Base-by-base conservation (phyloP, 1,140 invertebrate genomes). In the Nylanderia fulva region DNA sequence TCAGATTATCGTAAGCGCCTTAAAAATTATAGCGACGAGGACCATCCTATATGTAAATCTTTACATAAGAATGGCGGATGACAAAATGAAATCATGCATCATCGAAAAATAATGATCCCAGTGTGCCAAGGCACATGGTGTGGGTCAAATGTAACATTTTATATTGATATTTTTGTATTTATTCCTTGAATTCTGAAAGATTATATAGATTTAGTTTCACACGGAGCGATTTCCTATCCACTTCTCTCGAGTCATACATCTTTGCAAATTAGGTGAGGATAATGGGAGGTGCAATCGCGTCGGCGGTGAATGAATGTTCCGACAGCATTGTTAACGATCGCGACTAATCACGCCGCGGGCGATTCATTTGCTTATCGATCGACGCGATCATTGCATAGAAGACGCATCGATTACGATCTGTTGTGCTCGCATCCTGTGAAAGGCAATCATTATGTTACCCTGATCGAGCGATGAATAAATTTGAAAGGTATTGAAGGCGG, bases 251-350 rank as follows among this genome's bases (percentile, higher is more conserved):
- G 5, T 33, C 13, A 79, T 52, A 13, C 5, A 54, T 79, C 61
- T 54, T 54, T 15, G 15, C 21, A 54, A 45, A 79, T 79, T 79
- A 79, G 33, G 42, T 79, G 61, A 39, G 76, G 33, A 79, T 79
- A 79, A 79, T 68, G 2, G 45, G 60, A 79, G 48, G 33, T 5
- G 29, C 15, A n/a, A 68, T 54, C 42, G 82, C 18, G 48, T 79
- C 48, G 86, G 86, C 52, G 63, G 24, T 84, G n/a, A 84, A 87
- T 84, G 29, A 74, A 48, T 18, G 56, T 77, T 77, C 39, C 71
- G 76, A 45, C 42, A 63, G 56, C 24, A 84, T 88, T 88, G 86
- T 75, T 68, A 36, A 83, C 42, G 63, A 86, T 88, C 64, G 48
- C 72, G 66, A 84, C 58, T 68, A 87, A 88, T 87, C 76, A 45